Base-by-base conservation (phyloP, 1,140 invertebrate species). In the Lucilia sericata region DNA sequence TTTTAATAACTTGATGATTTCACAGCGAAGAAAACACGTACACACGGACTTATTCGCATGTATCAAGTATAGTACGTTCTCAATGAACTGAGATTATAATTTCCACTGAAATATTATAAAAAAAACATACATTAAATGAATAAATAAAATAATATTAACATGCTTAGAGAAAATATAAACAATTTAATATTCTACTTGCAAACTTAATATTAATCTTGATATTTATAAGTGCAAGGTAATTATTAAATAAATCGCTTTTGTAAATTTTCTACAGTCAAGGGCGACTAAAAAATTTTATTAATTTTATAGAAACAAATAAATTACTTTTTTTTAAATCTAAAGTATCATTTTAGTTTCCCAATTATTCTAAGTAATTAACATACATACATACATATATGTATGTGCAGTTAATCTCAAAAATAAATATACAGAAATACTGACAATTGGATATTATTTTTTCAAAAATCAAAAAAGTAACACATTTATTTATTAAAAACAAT, bases 1-100 rank as follows among this genome's bases (percentile, higher is more conserved):
- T 9, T 21, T 70, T 21, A 25, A 70, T 70, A 21, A 70, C n/a
- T 70, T 70, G 65, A 70, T 70, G 65, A 70, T 70, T 21, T 70
- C 65, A 70, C 7, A 70, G 21, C n/a, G 7, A 70, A 21, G 8
- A 70, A 3, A 70, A 5, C 51, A n/a, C 51, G 51, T 55, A 55
- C 51, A 55, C 4, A 55, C 12, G 17, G 42, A 42, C 42, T 42
- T 10, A 42, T 10, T 60, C 14, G n/a, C 55, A 14, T 60, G 55
- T 60, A 17, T 7, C 5, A 60, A 5, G 13, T n/a, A 14, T n/a
- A 30, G 1, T 30, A 30, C 25, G 25, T 7, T n/a, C 55, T 60
- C 7, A 60, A 60, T n/a, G n/a, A 60, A 0, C 55, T n/a, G 55
- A 60, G 55, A 60, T 60, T 60, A n/a, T 60, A n/a, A 60, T 60